Percentiles rank a stretch among this genome's conserved stretches.
These are phyloP conservation scores for Nomada ferruginata DNA, from an alignment of 2,888 invertebrate genomes.

Conservation along the genomic window DNA sequence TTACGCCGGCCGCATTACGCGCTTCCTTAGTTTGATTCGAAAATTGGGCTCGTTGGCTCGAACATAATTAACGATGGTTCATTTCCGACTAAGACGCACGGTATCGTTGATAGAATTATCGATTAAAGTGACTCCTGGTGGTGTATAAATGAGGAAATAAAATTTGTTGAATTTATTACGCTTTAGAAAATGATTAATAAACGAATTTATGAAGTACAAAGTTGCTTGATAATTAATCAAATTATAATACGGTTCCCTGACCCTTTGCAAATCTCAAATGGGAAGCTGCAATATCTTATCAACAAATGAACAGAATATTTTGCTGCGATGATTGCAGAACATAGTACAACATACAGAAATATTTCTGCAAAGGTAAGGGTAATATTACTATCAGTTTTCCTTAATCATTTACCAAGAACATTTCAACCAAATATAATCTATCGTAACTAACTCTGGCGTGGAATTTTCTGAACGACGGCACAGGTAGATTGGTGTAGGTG, in stretches of 20 bases:
- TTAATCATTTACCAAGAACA: constrained; percentile 20
- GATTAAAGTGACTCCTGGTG: neutral
- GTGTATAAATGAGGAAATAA: neutral
- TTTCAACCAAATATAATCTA: constrained; percentile 37
- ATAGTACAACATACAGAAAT: neutral
- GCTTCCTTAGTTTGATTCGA: constrained; percentile 30
- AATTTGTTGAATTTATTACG: neutral
- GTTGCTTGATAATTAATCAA: neutral
- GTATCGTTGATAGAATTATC: neutral
- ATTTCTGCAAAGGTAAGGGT: no score
- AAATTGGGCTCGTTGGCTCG: constrained; percentile 15
- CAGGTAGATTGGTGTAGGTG: constrained; percentile 70
- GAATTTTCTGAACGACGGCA: constrained; percentile 58
- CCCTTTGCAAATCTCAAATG: no score
- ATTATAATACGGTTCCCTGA: no score
- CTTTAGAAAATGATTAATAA: neutral
- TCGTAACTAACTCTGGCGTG: constrained; percentile 25
- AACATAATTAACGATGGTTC: constrained; percentile 16
- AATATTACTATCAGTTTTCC: neutral
- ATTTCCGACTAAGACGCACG: neutral
- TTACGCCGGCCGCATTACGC: constrained; percentile 40
- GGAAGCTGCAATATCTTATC: no score
- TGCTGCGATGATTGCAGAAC: no score
- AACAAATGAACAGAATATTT: no score
- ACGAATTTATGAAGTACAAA: neutral